phyloP scores from a whole-genome alignment of 2,797 vertebrate genomes.

The Notoglanidium macrostoma region DNA sequence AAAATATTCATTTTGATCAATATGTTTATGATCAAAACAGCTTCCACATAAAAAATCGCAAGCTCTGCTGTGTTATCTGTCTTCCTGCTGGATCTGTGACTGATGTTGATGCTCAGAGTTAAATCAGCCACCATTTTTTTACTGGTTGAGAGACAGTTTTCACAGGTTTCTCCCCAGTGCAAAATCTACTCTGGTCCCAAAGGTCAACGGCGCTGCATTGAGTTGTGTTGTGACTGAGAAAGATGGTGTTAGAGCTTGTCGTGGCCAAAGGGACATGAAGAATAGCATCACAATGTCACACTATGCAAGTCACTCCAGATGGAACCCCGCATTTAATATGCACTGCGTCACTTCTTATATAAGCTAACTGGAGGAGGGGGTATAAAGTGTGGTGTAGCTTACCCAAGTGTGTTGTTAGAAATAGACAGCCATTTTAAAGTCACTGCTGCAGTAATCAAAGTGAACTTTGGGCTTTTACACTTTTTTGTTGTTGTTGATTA shows the following conservation, averaged over 20 bases:
- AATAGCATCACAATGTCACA: slow-evolving; percentile 28
- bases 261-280: slow-evolving; percentile 13
- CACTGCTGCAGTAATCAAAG: not conserved
- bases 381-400: slow-evolving; percentile 10
- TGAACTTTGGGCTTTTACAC: not conserved
- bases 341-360: slow-evolving; percentile 28
- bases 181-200: slow-evolving; percentile 9
- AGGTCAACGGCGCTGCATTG: slow-evolving; percentile 21
- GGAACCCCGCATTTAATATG: slow-evolving; percentile 31
- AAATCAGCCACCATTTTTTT: not conserved
- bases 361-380: slow-evolving; percentile 22
- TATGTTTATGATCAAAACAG: not conserved
- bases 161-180: not conserved
- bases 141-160: not conserved
- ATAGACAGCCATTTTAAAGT: slow-evolving; percentile 16
- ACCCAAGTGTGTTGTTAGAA: not conserved
- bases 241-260: slow-evolving; percentile 7
- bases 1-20: too few relatives aligned
- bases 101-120: not conserved
- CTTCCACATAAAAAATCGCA: not conserved
- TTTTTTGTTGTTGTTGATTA: not conserved
- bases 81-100: not conserved
- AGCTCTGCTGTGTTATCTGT: not conserved
- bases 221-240: slow-evolving; percentile 34
- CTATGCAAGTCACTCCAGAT: slow-evolving; percentile 30